These are phyloP conservation scores for Rhodinocichla rosea DNA, from an alignment of 2,113 vertebrate species.

Conservation along the genomic window DNA sequence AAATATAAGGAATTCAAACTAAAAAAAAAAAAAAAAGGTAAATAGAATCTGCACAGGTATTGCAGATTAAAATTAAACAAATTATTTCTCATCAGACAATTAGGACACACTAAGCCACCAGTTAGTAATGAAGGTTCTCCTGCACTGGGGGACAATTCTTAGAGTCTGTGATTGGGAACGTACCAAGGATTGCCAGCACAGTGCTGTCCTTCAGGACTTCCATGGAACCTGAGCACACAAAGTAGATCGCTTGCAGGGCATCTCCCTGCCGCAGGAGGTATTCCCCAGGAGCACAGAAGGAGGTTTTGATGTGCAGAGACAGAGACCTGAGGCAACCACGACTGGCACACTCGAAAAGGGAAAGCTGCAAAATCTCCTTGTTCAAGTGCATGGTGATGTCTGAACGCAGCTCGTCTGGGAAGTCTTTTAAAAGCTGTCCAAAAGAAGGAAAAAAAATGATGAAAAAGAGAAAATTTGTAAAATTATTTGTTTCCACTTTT, in stretches of 20 bases:
- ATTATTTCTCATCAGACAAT: not conserved
- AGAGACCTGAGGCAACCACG: conserved; percentile 95
- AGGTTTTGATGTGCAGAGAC: conserved; percentile 96
- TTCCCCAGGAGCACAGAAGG: conserved; percentile 96
- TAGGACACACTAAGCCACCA: not conserved
- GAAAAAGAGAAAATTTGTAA: not conserved
- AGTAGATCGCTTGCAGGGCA: conserved; percentile 96
- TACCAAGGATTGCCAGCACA: conserved; percentile 97
- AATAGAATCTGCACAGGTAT: not conserved
- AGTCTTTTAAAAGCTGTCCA: conserved; percentile 92
- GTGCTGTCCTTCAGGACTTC: conserved; percentile 96
- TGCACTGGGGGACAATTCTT: not conserved
- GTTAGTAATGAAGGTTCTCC: not conserved
- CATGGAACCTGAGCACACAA: conserved; percentile 98
- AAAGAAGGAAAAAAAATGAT: not conserved
- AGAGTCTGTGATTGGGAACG: not conserved
- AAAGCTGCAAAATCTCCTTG: conserved; percentile 97
- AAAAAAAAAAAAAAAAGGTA: not conserved
- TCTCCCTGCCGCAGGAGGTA: conserved; percentile 96
- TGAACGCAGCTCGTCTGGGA: conserved; percentile 94
- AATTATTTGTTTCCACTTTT: not conserved
- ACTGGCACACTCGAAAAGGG: conserved; percentile 92
- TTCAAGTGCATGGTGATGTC: conserved; percentile 99
- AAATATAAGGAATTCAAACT: not conserved
- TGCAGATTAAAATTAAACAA: not conserved